A percentile compares a stretch with the other conserved stretches of the same genome.
Conservation (phyloP, 1,140 invertebrate species). For the Cherax destructor region DNA sequence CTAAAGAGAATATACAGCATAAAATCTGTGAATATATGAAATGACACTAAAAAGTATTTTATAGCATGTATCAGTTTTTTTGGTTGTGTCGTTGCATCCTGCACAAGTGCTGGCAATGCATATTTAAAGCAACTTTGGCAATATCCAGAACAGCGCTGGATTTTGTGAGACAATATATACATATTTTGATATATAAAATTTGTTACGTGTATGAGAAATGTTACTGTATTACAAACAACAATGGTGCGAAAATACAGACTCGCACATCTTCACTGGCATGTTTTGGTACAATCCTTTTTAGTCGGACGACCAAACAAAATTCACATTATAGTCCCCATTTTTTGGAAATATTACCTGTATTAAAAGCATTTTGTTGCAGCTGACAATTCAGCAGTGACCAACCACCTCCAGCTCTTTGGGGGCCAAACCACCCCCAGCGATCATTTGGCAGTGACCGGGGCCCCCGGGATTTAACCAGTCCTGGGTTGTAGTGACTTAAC, state of each 20-base stretch:
- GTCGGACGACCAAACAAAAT: too few relatives aligned
- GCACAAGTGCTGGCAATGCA: not conserved
- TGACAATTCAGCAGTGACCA: too few relatives aligned
- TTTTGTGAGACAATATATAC: not conserved
- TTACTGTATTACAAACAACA: not conserved
- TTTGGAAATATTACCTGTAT: too few relatives aligned
- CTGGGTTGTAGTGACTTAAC: too few relatives aligned
- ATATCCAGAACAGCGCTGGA: not conserved
- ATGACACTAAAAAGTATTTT: not conserved
- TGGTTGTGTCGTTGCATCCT: not conserved
- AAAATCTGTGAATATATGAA: slow-evolving; percentile 7
- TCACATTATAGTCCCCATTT: too few relatives aligned
- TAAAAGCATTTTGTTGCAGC: too few relatives aligned
- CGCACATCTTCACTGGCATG: not conserved
- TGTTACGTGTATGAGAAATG: not conserved
- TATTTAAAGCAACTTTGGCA: not conserved
- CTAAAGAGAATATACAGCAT: not conserved
- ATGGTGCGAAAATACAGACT: not conserved
- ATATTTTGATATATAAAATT: not conserved
- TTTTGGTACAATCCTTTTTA: too few relatives aligned
- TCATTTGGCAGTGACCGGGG: too few relatives aligned
- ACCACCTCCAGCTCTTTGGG: too few relatives aligned
- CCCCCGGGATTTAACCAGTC: too few relatives aligned
- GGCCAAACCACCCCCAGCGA: too few relatives aligned
- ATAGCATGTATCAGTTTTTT: not conserved